Conservation (phyloP, 2,888 invertebrate species). For the Calameuta idolon region DNA sequence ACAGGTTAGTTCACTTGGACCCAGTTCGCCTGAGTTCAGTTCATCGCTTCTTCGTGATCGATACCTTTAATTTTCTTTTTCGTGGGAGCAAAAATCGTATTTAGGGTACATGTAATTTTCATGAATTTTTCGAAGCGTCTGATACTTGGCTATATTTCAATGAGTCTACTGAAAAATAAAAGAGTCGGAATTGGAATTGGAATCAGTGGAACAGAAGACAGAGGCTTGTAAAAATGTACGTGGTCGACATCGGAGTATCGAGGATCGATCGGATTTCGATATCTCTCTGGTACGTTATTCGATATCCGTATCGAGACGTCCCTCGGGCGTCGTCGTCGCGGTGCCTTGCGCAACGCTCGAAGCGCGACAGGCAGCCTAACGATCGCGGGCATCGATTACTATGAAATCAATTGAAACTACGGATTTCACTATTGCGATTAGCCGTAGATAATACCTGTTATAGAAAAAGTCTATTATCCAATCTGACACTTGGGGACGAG, state of each 20-base stretch:
- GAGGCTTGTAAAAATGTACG: neutral
- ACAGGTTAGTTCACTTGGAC: neutral
- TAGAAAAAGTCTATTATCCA: neutral
- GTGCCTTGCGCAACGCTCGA: neutral
- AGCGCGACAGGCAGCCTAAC: neutral
- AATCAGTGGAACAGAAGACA: neutral
- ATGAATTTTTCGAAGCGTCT: neutral
- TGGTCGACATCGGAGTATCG: neutral
- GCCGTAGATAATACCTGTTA: neutral
- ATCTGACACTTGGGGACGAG: neutral
- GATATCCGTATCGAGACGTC: constrained; percentile 22
- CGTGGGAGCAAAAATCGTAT: too few species aligned
- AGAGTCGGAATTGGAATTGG: neutral
- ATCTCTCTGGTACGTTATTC: constrained; percentile 32
- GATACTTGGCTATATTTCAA: neutral
- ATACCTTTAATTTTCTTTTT: neutral
- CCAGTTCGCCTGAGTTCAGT: neutral
- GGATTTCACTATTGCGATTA: neutral
- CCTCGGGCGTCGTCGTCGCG: neutral
- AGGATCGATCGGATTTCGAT: constrained; percentile 48
- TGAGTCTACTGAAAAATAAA: neutral
- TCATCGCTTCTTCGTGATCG: neutral
- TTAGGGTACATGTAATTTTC: neutral
- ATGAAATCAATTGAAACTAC: neutral
- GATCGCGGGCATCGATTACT: neutral